Conservation (phyloP, 2,888 invertebrate genomes). For the Drosophila melanosoma region DNA sequence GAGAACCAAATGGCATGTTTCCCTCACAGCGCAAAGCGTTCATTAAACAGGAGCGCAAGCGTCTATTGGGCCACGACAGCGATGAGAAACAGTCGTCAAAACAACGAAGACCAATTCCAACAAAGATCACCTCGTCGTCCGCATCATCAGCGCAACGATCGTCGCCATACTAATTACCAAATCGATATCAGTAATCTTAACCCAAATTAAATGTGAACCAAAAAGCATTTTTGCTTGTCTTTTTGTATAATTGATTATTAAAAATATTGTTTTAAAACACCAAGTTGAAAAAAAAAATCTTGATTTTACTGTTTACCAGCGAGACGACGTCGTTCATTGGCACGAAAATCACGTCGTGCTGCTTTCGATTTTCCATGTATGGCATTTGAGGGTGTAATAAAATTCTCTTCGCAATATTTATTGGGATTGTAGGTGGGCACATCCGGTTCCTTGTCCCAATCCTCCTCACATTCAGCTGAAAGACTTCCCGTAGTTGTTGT, state of each 20-base stretch:
- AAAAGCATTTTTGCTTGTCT: neutral
- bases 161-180: slow-evolving; percentile 23
- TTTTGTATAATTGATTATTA: neutral
- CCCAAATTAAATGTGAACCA: neutral
- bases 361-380: slow-evolving; percentile 13
- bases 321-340: slow-evolving; percentile 37
- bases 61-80: slow-evolving; percentile 56
- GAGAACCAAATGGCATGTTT: slow-evolving; percentile 68
- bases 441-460: slow-evolving; percentile 52
- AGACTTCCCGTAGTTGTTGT: neutral
- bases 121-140: neutral
- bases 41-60: slow-evolving; percentile 76
- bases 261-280: neutral
- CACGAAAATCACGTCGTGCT: slow-evolving; percentile 21
- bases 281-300: neutral
- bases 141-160: slow-evolving; percentile 1
- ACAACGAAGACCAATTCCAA: neutral
- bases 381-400: slow-evolving; percentile 13
- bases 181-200: neutral
- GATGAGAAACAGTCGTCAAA: slow-evolving; percentile 15
- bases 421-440: slow-evolving; percentile 34
- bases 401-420: slow-evolving; percentile 38
- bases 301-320: slow-evolving; percentile 1
- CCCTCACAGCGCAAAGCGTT: slow-evolving; percentile 77
- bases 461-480: slow-evolving; percentile 26